Percentiles rank a stretch among this genome's conserved stretches.
Conservation (phyloP, 2,888 invertebrate species). For the Anorthoa munda region DNA sequence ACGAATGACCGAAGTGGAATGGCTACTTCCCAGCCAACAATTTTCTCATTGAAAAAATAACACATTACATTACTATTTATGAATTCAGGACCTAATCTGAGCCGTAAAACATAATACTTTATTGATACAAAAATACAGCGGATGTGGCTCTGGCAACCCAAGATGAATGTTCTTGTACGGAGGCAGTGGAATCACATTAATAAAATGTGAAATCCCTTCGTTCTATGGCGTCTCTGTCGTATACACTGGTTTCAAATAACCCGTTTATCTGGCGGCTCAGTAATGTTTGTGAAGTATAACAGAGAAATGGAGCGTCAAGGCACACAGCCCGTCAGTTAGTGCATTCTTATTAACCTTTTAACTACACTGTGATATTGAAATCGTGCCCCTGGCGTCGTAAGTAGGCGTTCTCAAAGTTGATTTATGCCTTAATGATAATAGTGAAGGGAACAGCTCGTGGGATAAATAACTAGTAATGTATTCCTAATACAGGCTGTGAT, state of each 20-base stretch:
- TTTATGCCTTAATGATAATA: constrained; percentile 55
- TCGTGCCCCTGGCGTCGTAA: constrained; percentile 47
- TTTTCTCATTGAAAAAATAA: constrained; percentile 27
- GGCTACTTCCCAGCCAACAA: background rate
- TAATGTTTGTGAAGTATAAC: constrained; percentile 55
- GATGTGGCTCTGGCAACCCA: constrained; percentile 51
- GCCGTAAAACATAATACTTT: constrained; percentile 50
- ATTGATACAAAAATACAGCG: constrained; percentile 60
- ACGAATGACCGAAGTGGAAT: background rate
- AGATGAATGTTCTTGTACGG: constrained; percentile 56
- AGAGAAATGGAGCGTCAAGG: constrained; percentile 56
- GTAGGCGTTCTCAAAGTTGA: constrained; percentile 53
- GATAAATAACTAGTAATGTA: constrained; percentile 25
- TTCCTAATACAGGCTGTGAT: constrained; percentile 30
- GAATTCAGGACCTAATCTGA: constrained; percentile 45
- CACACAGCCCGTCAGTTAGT: constrained; percentile 42
- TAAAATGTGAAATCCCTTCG: constrained; percentile 62
- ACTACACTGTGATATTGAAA: constrained; percentile 44
- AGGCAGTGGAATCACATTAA: constrained; percentile 62
- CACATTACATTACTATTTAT: constrained; percentile 41
- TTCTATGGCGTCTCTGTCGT: constrained; percentile 47
- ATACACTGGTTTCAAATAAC: constrained; percentile 62
- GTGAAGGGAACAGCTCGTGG: constrained; percentile 32
- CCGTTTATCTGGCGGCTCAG: constrained; percentile 54
- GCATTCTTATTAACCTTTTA: constrained; percentile 57